Evolutionary conservation across 2,113 vertebrate genomes (phyloP).

Genomic region (Sylvicapra grimmia): DNA sequence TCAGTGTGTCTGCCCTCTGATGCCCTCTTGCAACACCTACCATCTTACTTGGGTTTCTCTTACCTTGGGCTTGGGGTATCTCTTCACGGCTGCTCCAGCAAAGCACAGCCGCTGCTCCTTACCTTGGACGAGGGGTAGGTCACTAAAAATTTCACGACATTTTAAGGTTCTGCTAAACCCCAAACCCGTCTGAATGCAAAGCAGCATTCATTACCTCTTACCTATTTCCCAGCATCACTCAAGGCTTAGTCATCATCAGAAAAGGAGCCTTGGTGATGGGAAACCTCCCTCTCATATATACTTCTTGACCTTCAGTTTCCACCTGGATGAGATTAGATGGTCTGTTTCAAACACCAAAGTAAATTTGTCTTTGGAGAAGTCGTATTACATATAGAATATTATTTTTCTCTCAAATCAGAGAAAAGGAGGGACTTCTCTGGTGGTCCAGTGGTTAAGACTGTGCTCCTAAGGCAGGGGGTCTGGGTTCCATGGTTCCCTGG

Average conservation of each 20-base stretch:
- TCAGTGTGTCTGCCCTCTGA: no score
- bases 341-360: background rate
- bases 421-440: background rate
- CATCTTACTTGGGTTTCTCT: no score
- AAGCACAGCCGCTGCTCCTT: no score
- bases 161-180: background rate
- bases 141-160: background rate
- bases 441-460: background rate
- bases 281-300: slow-evolving; percentile 40
- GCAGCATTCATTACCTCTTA: background rate
- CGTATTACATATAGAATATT: background rate
- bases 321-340: background rate
- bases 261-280: background rate
- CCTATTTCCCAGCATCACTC: slow-evolving; percentile 20
- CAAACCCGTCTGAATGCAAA: background rate
- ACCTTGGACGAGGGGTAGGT: background rate
- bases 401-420: background rate
- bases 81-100: no score
- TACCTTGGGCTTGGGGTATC: no score
- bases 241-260: slow-evolving; percentile 61
- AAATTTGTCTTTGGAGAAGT: background rate
- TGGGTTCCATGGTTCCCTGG: background rate
- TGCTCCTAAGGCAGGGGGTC: background rate
- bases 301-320: slow-evolving; percentile 48
- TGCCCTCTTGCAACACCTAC: no score